phyloP scores from a whole-genome alignment of 2,888 invertebrate species.

The Machimus atricapillus region DNA sequence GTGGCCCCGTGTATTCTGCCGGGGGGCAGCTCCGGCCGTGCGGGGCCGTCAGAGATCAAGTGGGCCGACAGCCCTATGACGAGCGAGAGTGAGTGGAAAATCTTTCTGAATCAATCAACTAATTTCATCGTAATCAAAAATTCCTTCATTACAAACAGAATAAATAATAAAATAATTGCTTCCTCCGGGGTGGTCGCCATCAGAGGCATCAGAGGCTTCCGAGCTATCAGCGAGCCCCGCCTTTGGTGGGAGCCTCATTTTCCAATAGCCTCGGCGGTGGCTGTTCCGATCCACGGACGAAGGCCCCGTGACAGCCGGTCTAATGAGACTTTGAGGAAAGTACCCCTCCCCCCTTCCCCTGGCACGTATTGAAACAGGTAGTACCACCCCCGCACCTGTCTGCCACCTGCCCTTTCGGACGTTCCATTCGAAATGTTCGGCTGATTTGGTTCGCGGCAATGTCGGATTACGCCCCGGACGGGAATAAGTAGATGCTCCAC shows the following conservation, averaged over 20 bases:
- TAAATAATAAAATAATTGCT: slow-evolving; percentile 50
- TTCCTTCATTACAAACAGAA: slow-evolving; percentile 50
- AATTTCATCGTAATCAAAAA: slow-evolving; percentile 49
- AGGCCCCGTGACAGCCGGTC: neutral
- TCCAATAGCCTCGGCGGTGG: neutral
- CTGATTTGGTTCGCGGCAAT: neutral
- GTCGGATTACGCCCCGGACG: neutral
- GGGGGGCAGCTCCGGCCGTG: neutral
- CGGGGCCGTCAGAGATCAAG: slow-evolving; percentile 42
- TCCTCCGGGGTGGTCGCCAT: slow-evolving; percentile 9
- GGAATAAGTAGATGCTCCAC: neutral
- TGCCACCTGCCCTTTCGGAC: neutral
- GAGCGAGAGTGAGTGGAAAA: slow-evolving; percentile 40
- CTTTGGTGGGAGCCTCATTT: neutral
- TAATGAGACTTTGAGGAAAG: neutral
- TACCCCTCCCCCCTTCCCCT: neutral
- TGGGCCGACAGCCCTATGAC: slow-evolving; percentile 39
- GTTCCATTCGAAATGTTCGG: neutral
- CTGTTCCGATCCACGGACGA: neutral
- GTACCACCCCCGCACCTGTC: neutral
- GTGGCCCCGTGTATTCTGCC: slow-evolving; percentile 10
- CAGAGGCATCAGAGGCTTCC: neutral
- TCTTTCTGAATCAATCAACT: slow-evolving; percentile 50
- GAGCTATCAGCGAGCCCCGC: neutral
- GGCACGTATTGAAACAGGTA: neutral